phyloP scores from a whole-genome alignment of 1,140 invertebrate species.

The Drosophila carrolli region DNA sequence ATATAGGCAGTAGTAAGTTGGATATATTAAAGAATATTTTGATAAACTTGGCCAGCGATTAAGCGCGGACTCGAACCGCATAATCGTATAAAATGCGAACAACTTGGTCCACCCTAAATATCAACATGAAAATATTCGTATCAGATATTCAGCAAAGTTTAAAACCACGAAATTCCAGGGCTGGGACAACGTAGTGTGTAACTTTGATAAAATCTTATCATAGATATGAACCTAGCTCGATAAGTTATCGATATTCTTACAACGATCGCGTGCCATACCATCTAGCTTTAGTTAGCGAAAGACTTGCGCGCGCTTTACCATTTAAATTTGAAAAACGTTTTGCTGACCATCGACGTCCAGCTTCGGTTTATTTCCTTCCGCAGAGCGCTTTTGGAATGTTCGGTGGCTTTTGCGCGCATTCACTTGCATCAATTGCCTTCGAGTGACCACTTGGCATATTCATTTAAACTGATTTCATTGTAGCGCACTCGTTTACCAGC shows the following conservation, averaged over 20 bases:
- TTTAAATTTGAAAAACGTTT: conserved; percentile 14
- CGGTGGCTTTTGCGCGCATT: conserved; percentile 8
- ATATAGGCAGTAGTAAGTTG: too few relatives aligned
- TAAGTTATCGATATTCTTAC: not conserved
- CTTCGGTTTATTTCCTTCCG: conserved; percentile 4
- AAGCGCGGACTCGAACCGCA: too few relatives aligned
- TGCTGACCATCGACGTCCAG: not conserved
- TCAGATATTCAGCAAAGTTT: too few relatives aligned
- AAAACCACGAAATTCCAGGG: too few relatives aligned
- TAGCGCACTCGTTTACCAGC: conserved; percentile 60
- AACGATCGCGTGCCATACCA: not conserved
- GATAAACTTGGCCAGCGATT: too few relatives aligned
- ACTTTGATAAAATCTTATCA: too few relatives aligned
- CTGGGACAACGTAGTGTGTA: too few relatives aligned
- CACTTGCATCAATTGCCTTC: conserved; percentile 17
- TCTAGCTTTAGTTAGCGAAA: not conserved
- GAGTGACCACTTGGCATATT: conserved; percentile 20
- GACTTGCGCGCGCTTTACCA: not conserved
- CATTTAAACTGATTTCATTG: conserved; percentile 36
- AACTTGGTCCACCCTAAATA: not conserved
- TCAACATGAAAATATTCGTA: too few relatives aligned
- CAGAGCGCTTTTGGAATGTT: conserved; percentile 8
- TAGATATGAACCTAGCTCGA: not conserved
- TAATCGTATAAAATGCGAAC: too few relatives aligned
- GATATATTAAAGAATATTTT: too few relatives aligned